Base-by-base conservation (phyloP, 2,113 vertebrate genomes). In the Ictalurus furcatus region DNA sequence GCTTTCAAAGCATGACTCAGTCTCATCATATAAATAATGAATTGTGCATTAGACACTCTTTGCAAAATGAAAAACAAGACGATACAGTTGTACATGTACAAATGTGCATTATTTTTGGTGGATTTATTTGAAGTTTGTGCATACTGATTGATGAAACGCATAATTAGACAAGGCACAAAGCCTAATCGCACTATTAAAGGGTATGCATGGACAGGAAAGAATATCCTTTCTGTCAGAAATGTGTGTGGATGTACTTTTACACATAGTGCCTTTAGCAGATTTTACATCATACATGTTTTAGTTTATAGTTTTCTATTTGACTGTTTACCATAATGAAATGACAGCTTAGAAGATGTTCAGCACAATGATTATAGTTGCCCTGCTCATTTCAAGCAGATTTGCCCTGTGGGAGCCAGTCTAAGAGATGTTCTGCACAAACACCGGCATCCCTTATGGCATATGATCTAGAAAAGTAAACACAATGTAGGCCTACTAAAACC, bases 1-100 rank as follows among this genome's bases (percentile, higher is more conserved):
- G 87, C 87, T 90, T 88, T 89, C 69, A 79, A 56, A 61, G 37
- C 78, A 89, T 88, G 87, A 88, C 84, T 90, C 84, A 88, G 73
- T 71, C 48, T 88, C 44, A 74, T 86, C 85, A 21, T 87, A 71
- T 84, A 90, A 84, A 89, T 89, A 84, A 87, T 79, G 67, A 90
- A 86, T 40, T 87, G 87, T 84, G 69, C 85, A 84, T 88, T 90
- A 87, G 79, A 40, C 79, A 19, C 34, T 48, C 52, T 56, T 83
- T 88, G 59, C 79, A 71, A 58, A 86, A 65, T 56, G 83, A 16
- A 21, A 82, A 82, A 69, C 56, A 74, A 76, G 34, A 86, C n/a
- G 44, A 89, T 89, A 81, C n/a, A 37, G 65, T 67, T 78, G 71
- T 63, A 37, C 84, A 83, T 48, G 61, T 78, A 34, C 44, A 48